These are phyloP conservation scores for Lumbricus terrestris DNA, from an alignment of 2,888 invertebrate species.

Conservation along the genomic window DNA sequence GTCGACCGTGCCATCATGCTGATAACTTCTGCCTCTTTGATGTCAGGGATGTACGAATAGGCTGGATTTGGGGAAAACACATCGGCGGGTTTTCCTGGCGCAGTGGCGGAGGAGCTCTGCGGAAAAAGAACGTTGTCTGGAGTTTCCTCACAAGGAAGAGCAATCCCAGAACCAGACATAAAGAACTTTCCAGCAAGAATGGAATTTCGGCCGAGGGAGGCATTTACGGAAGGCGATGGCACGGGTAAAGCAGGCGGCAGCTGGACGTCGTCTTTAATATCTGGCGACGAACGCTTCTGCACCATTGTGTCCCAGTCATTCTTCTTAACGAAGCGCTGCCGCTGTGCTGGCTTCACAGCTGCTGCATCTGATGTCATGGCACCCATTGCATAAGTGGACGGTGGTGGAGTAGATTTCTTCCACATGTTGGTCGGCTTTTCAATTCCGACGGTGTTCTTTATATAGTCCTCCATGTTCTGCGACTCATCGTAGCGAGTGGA, in stretches of 20 bases:
- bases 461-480: background rate
- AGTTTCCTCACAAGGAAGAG: background rate
- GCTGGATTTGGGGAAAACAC: background rate
- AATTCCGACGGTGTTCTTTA: background rate
- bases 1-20: conserved; percentile 14
- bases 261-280: conserved; percentile 52
- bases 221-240: background rate
- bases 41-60: background rate
- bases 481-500: background rate
- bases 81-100: background rate
- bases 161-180: background rate
- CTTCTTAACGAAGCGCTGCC: conserved; percentile 35
- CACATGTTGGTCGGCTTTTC: background rate
- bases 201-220: background rate
- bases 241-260: conserved; percentile 35
- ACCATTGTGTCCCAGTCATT: conserved; percentile 49
- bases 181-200: conserved; percentile 15
- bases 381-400: background rate
- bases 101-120: background rate
- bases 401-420: background rate
- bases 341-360: conserved; percentile 29
- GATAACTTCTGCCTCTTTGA: conserved; percentile 25
- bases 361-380: background rate
- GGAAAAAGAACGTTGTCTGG: background rate
- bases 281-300: conserved; percentile 48